Conservation (phyloP, 2,113 vertebrate species). For the Cichladusa arquata region DNA sequence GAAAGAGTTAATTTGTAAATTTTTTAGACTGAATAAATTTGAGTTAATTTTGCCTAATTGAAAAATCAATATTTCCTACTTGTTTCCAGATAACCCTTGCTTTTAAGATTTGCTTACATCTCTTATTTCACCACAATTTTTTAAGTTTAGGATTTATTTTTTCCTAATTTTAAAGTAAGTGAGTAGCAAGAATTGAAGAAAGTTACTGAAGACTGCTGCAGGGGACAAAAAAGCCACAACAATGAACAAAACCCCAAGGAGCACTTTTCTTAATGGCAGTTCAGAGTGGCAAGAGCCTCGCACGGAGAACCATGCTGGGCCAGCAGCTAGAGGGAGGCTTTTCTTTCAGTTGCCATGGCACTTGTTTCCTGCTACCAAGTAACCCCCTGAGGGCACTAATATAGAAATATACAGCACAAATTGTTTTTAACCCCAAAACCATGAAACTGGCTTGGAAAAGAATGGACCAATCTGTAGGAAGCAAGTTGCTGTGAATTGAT, state of each 20-base stretch:
- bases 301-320: not conserved
- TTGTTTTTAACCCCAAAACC: not conserved
- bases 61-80: not conserved
- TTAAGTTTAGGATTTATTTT: not conserved
- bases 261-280: conserved; percentile 1
- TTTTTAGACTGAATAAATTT: not conserved
- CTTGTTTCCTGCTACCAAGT: not conserved
- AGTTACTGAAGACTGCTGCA: not conserved
- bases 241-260: not conserved
- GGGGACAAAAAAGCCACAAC: not conserved
- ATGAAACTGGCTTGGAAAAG: not conserved
- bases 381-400: not conserved
- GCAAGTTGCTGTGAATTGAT: not conserved
- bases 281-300: not conserved
- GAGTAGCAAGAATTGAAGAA: not conserved
- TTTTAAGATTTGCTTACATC: not conserved
- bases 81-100: not conserved
- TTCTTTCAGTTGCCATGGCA: conserved; percentile 21
- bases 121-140: not conserved
- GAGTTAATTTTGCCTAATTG: not conserved
- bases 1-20: not conserved
- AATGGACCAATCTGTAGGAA: not conserved
- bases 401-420: not conserved
- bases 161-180: not conserved
- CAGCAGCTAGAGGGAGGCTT: not conserved